phyloP scores from a whole-genome alignment of 2,888 invertebrate species.

The Clostera curtula region DNA sequence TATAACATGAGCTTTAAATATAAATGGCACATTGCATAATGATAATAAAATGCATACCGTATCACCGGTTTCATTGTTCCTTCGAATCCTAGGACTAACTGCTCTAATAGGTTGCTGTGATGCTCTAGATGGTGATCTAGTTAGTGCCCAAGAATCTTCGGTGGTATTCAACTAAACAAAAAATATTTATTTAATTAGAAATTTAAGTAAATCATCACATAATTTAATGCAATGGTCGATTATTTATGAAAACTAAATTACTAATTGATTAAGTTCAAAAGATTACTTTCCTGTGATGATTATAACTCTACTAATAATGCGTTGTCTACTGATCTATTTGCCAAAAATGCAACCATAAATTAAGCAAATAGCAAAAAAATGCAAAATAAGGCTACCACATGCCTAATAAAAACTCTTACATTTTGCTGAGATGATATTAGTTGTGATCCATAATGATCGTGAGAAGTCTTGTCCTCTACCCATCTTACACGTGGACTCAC shows the following conservation, averaged over 20 bases:
- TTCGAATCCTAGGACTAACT: conserved; percentile 65
- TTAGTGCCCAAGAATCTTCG: conserved; percentile 57
- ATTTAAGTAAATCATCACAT: background rate
- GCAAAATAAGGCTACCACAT: too few species aligned
- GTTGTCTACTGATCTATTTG: too few species aligned
- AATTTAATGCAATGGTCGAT: too few species aligned
- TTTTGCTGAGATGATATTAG: conserved; percentile 66
- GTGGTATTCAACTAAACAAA: conserved; percentile 13
- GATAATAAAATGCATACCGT: conserved; percentile 37
- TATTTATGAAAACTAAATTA: too few species aligned
- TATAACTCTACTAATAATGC: too few species aligned
- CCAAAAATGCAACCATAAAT: too few species aligned
- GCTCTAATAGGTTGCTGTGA: conserved; percentile 67
- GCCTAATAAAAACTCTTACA: conserved; percentile 44
- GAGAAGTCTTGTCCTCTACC: conserved; percentile 60
- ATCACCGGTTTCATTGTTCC: conserved; percentile 59
- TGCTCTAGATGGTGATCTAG: conserved; percentile 58
- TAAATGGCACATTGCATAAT: conserved; percentile 1
- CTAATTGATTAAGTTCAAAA: too few species aligned
- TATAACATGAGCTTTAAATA: conserved; percentile 7
- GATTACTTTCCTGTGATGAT: too few species aligned
- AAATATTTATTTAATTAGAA: background rate
- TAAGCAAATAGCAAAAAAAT: background rate
- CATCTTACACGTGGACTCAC: conserved; percentile 70
- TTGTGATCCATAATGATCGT: conserved; percentile 56